phyloP scores from a whole-genome alignment of 2,797 vertebrate species.

The Takifugu rubripes region DNA sequence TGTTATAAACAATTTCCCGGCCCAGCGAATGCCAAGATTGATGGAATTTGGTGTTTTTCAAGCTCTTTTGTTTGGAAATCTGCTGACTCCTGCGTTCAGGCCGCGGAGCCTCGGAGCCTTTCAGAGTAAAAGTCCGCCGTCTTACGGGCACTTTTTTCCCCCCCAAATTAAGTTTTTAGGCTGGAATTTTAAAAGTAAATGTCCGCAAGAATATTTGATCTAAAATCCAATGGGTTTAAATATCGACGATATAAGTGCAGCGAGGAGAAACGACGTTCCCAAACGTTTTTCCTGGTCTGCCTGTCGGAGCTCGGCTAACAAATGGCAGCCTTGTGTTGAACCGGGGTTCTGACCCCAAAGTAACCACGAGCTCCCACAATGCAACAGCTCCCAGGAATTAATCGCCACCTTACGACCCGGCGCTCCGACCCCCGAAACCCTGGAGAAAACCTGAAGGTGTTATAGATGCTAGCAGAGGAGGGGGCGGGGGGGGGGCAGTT shows the following conservation, averaged over 20 bases:
- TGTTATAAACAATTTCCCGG: slow-evolving; percentile 42
- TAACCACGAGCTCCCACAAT: slow-evolving; percentile 59
- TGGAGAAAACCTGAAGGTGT: slow-evolving; percentile 57
- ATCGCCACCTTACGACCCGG: slow-evolving; percentile 65
- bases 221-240: no score
- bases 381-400: slow-evolving; percentile 64
- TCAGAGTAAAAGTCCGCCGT: no score
- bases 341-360: slow-evolving; percentile 58
- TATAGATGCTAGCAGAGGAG: slow-evolving; percentile 49
- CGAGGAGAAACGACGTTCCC: neutral
- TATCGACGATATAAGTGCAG: no score
- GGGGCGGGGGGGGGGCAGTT: slow-evolving; percentile 33
- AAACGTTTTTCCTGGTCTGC: slow-evolving; percentile 17
- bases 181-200: slow-evolving; percentile 33
- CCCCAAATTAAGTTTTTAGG: no score
- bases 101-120: no score
- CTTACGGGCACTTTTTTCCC: no score
- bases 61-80: slow-evolving; percentile 37
- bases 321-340: slow-evolving; percentile 65
- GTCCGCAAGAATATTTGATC: neutral
- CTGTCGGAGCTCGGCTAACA: slow-evolving; percentile 69
- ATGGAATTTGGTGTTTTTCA: slow-evolving; percentile 28
- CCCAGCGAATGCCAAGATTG: slow-evolving; percentile 29
- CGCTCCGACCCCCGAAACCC: slow-evolving; percentile 54
- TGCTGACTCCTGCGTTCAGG: no score